Evolutionary conservation across 2,797 vertebrate genomes (phyloP).

Genomic region (Cercopithecus hamlyni): DNA sequence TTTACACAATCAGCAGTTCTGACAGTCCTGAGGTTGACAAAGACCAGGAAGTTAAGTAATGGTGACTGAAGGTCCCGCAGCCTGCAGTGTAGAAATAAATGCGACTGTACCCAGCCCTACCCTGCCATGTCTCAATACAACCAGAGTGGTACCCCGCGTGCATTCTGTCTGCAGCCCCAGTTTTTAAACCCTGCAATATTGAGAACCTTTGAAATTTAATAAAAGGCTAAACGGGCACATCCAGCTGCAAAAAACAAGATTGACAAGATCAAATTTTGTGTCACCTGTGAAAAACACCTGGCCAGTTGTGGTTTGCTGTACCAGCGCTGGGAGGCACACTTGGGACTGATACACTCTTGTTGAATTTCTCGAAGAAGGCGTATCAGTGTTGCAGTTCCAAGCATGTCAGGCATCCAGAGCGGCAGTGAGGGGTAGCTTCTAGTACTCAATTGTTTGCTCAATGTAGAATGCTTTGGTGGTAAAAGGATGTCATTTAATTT

Average conservation of each 20-base stretch:
- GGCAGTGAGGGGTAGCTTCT: not conserved
- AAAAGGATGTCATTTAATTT: not conserved
- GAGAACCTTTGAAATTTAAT: not conserved
- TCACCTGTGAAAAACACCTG: not conserved
- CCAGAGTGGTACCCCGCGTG: not conserved
- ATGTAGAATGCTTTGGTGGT: not conserved
- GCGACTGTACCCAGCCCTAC: not conserved
- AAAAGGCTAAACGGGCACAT: fast-evolving
- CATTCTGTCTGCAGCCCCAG: not conserved
- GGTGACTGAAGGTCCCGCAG: fast-evolving
- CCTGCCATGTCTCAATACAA: not conserved
- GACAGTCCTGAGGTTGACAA: not conserved
- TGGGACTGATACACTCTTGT: not conserved
- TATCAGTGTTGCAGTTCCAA: not conserved
- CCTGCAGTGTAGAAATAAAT: not conserved
- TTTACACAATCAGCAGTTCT: not conserved
- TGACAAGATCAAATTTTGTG: not conserved
- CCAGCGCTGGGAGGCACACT: not conserved
- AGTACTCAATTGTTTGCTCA: not conserved
- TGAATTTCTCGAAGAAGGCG: not conserved
- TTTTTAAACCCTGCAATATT: not conserved
- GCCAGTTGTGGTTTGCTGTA: not conserved
- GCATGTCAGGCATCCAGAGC: fast-evolving
- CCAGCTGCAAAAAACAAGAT: not conserved
- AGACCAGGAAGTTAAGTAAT: not conserved